A percentile compares a stretch with the other conserved stretches of the same genome.
Conservation (phyloP, 2,113 vertebrate genomes). For the Cynopterus brachyotis region DNA sequence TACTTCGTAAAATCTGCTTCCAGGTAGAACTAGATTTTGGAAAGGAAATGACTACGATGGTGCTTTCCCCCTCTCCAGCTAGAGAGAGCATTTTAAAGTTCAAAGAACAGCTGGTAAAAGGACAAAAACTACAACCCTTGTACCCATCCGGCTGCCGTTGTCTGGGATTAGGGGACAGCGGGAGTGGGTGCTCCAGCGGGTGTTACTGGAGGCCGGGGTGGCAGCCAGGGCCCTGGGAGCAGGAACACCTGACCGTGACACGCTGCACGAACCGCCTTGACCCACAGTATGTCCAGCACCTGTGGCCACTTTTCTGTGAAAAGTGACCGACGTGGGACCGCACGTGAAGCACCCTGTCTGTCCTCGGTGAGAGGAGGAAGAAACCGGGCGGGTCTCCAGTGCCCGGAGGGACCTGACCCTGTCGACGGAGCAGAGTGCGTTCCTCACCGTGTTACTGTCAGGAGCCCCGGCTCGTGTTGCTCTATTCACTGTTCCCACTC, state of each 20-base stretch:
- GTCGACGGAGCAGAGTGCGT: neutral
- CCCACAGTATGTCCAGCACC: no score
- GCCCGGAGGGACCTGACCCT: neutral
- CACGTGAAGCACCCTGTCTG: neutral
- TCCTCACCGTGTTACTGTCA: neutral
- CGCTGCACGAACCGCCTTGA: neutral
- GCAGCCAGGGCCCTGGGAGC: neutral
- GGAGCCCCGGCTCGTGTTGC: neutral
- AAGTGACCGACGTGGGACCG: neutral
- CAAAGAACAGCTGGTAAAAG: constrained; percentile 40
- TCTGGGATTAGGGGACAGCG: neutral
- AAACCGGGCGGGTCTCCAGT: neutral
- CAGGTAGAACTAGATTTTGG: constrained; percentile 31
- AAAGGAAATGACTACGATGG: constrained; percentile 54
- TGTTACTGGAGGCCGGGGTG: neutral
- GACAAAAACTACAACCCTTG: constrained; percentile 26
- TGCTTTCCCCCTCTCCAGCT: neutral
- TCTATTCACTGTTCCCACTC: neutral
- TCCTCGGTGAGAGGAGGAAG: neutral
- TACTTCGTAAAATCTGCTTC: constrained; percentile 66
- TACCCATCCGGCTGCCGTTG: neutral
- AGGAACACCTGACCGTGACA: neutral
- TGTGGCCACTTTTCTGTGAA: neutral
- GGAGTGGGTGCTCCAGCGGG: neutral
- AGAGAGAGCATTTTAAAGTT: constrained; percentile 52